Base-by-base conservation (phyloP, 2,797 vertebrate genomes). In the Stomatorhinus walkeri region DNA sequence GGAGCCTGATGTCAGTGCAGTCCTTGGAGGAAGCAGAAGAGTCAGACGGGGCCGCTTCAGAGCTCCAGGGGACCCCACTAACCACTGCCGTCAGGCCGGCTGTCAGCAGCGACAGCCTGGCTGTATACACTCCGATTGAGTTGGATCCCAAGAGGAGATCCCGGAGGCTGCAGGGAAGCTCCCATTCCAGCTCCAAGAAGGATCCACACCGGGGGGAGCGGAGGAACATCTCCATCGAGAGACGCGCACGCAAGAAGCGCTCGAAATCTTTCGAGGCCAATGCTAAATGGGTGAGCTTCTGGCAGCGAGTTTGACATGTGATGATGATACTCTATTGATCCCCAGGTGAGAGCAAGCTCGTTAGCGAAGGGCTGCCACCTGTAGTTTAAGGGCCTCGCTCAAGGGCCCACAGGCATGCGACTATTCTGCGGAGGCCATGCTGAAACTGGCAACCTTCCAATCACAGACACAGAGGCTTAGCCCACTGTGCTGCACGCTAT, bases 251-350 rank as follows among this genome's bases (percentile, higher is more conserved):
- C 76, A 92, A 91, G 85, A 93, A 92, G 87, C 88, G 54, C 51
- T 93, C 93, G 0, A 56, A 3, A 2, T 93, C 93, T 0, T 90
- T 94, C 0, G 85, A 93, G 89, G n/a, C 90, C 9, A 89, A 90
- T 0, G 0, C 87, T 10, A 92, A 89, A 79, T 88, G 2, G 87
- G 92, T 93, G 79, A n/a, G 14, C 43, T 19, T 8, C 2, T 10
- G 76, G 8, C 19, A 6, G 43, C 19, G 12, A 5, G 6, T 14
- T 12, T 46, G 5, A n/a, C 79, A 48, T 0, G 9, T 28, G 59
- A 64, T n/a, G 22, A 10, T 28, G 59, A 64, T 28, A 64, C 8
- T 12, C 12, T 22, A 28, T 28, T 28, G 59, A 64, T 64, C 59
- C 59, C 3, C 28, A 28, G 59, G 59, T 28, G 22, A 28, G 24